Base-by-base conservation (phyloP, 1,140 invertebrate species). In the Bombus cullumanus region DNA sequence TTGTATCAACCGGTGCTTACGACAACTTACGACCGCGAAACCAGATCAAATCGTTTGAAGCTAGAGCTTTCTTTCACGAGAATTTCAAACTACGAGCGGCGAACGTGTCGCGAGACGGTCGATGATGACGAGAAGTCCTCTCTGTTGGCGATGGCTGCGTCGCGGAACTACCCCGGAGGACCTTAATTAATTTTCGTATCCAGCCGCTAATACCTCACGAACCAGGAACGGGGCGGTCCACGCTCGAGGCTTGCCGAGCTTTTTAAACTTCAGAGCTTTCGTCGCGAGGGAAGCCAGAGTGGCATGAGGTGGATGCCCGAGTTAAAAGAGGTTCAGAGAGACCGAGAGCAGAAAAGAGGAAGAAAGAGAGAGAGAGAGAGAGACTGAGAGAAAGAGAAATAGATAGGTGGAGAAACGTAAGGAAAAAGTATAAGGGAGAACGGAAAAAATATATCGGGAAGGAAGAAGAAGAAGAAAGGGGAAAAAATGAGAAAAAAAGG, bases 121-220 rank as follows among this genome's bases (percentile, higher is more conserved):
- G 31, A 47, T 47, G 73, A 74, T 59, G 75, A 78, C 59, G 57
- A 64, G n/a, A 53, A 53, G 73, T 34, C n/a, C 28, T 18, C n/a
- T 34, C 41, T 74, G n/a, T 79, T 75, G 43, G 74, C 77, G 81
- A 86, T 69, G 57, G 12, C 57, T 37, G 37, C 75, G 57, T 41
- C 37, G 75, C 57, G 75, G 0, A 77, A 66, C 76, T 64, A 66
- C 74, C 41, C 74, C 37, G 28, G 76, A 88, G 72, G 71, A 80
- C 79, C 72, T 88, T 88, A 90, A 90, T 90, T 90, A 90, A 90
- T 90, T 90, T 90, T 85, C 68, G 86, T 83, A 90, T 90, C 88
- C 80, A 87, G 80, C 80, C 86, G 86, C 79, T 90, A 88, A 90
- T 90, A 68, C 64, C 81, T 87, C 88, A 59, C 86, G 89, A 81